Percentiles rank a stretch among this genome's conserved stretches.
Evolutionary conservation across 2,888 invertebrate species (phyloP).

Genomic region (Acanthococcus lagerstroemiae): DNA sequence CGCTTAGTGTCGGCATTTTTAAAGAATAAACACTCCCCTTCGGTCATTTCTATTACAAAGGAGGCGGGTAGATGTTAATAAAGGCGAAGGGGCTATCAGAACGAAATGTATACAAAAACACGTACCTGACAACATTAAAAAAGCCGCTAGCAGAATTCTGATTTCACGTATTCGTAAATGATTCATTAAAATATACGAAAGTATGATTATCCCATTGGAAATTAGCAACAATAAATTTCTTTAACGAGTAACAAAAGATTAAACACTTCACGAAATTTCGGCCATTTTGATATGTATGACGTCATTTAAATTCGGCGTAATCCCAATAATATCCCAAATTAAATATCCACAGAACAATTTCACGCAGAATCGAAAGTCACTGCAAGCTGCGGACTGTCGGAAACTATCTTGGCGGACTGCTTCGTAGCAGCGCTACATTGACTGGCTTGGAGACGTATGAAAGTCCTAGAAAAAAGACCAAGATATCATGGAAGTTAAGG

Average conservation of each 20-base stretch:
- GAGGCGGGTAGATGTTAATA: slow-evolving; percentile 35
- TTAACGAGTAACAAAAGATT: slow-evolving; percentile 19
- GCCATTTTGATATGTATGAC: slow-evolving; percentile 26
- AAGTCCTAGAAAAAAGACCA: too few species aligned
- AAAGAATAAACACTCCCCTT: slow-evolving; percentile 30
- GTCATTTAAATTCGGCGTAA: slow-evolving; percentile 23
- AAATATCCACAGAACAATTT: too few species aligned
- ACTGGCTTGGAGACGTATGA: too few species aligned
- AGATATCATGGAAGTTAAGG: too few species aligned
- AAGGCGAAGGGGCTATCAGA: slow-evolving; percentile 32
- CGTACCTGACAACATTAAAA: slow-evolving; percentile 20
- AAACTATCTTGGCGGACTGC: too few species aligned
- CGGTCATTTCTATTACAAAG: slow-evolving; percentile 32
- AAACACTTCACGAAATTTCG: slow-evolving; percentile 26
- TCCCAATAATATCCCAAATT: too few species aligned
- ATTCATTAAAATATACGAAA: not conserved
- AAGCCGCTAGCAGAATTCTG: slow-evolving; percentile 4
- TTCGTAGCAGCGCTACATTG: too few species aligned
- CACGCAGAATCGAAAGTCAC: too few species aligned
- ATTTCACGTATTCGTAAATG: not conserved
- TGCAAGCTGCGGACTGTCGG: too few species aligned
- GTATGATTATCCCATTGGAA: slow-evolving; percentile 23
- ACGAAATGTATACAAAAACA: slow-evolving; percentile 22
- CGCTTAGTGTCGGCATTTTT: slow-evolving; percentile 26
- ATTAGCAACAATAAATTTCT: not conserved